A percentile compares a stretch with the other conserved stretches of the same genome.
phyloP scores from a whole-genome alignment of 2,113 vertebrate species.

The Gnathonemus echidnorhynchus region DNA sequence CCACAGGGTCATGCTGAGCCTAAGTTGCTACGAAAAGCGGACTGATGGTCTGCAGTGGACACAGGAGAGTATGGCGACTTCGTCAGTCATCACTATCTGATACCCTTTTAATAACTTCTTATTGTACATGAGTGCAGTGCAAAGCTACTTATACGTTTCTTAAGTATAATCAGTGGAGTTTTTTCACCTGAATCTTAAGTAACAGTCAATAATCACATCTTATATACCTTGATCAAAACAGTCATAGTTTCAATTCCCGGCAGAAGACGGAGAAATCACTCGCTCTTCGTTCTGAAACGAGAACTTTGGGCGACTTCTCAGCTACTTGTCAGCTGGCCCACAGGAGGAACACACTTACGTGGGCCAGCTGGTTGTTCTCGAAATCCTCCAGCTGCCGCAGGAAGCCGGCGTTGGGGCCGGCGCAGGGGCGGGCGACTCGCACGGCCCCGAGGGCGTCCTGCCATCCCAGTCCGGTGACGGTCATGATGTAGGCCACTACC shows the following conservation, averaged over 20 bases:
- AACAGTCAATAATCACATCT: not conserved
- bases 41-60: not conserved
- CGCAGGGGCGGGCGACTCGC: slow-evolving; percentile 72
- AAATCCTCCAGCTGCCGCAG: slow-evolving; percentile 88
- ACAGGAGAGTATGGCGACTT: not conserved
- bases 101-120: not conserved
- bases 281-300: not conserved
- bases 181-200: not conserved
- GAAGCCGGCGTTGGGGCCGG: slow-evolving; percentile 87
- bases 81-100: not conserved
- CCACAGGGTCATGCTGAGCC: too few relatives aligned
- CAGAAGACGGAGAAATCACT: not conserved
- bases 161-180: not conserved
- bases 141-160: not conserved
- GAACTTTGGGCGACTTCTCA: not conserved
- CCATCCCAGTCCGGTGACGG: slow-evolving; percentile 85
- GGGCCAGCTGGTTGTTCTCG: slow-evolving; percentile 66
- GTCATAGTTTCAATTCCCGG: not conserved
- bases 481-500: slow-evolving; percentile 94
- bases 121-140: not conserved
- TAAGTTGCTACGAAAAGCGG: not conserved
- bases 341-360: slow-evolving; percentile 56
- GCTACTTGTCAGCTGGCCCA: not conserved
- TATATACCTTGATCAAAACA: not conserved
- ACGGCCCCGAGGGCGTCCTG: slow-evolving; percentile 80